These are phyloP conservation scores for Mamestra brassicae DNA, from an alignment of 2,888 invertebrate species.

Conservation along the genomic window DNA sequence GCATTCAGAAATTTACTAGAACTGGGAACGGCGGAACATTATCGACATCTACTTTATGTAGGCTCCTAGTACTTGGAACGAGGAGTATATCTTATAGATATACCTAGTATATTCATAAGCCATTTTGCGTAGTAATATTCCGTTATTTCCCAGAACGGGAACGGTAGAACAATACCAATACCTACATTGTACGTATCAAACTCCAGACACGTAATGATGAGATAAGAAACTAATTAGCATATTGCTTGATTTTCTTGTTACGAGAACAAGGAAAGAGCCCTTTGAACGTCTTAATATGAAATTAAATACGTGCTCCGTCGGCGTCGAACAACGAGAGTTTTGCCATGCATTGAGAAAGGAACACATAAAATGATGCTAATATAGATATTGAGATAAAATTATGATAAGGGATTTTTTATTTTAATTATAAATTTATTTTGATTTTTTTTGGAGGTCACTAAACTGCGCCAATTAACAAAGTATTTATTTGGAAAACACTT, in stretches of 20 bases:
- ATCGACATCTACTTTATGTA: background rate
- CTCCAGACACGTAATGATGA: slow-evolving; percentile 11
- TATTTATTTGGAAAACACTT: too few relatives aligned
- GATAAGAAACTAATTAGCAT: slow-evolving; percentile 48
- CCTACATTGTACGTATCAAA: slow-evolving; percentile 1
- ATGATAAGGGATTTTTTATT: background rate
- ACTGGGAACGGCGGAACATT: background rate
- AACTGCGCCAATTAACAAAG: background rate
- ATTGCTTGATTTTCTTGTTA: slow-evolving; percentile 32
- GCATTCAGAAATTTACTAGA: background rate
- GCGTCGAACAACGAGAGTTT: slow-evolving; percentile 1
- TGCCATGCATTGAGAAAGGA: slow-evolving; percentile 12
- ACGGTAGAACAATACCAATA: background rate
- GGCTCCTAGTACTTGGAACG: background rate
- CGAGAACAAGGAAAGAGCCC: slow-evolving; percentile 6
- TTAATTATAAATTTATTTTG: too few relatives aligned
- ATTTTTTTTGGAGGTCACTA: too few relatives aligned
- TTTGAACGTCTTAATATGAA: slow-evolving; percentile 47
- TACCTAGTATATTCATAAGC: background rate
- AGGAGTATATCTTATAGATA: background rate
- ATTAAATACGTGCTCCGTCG: slow-evolving; percentile 52
- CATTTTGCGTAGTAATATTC: background rate
- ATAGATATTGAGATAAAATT: background rate
- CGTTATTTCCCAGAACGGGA: too few relatives aligned
- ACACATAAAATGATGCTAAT: background rate